Evolutionary conservation across 1,140 invertebrate genomes (phyloP), one percentile per base, ranked within the genome.

Genomic region (Sipha flava): DNA sequence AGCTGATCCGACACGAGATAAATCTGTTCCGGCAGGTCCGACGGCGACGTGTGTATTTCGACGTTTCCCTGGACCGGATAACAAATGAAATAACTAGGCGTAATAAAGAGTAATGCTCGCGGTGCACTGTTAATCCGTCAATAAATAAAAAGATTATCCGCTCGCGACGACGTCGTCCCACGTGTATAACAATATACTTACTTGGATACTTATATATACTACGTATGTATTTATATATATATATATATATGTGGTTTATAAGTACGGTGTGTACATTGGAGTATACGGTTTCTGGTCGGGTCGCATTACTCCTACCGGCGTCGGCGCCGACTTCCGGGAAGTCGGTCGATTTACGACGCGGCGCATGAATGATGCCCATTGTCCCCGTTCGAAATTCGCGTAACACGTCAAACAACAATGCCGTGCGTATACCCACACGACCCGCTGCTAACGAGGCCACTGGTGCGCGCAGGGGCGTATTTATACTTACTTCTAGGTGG

Each of bases 101-200:
- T 77, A 77, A 77, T 59, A 77, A 57, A 77, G 73, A 77, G 52
- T 77, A 77, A 77, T 77, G 73, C 52, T 21, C 21, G 34, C 23
- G 29, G n/a, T 68, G 64, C 21, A 43, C 21, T n/a, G 73, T 57
- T 77, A 77, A 77, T 77, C 52, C 29, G 47, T 10, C 73, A 23
- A 77, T 77, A 77, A 77, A 77, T 77, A 77, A 77, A 77, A 77
- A 77, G 73, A 77, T 77, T 77, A 73, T 26, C 52, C 73, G 18
- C 31, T 12, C 37, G 12, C 29, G 14, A 40, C 31, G 31, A 18
- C 34, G 2, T 10, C 6, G 72, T 59, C 16, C 3, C 16, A 7
- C 3, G 4, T 40, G 37, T 40, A n/a, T n/a, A n/a, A n/a, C n/a
- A n/a, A n/a, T n/a, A n/a, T n/a, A n/a, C n/a, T n/a, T n/a, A n/a